Evolutionary conservation across 1,140 invertebrate genomes (phyloP), one percentile per base, ranked within the genome.

Genomic region (Ceratina japonica): DNA sequence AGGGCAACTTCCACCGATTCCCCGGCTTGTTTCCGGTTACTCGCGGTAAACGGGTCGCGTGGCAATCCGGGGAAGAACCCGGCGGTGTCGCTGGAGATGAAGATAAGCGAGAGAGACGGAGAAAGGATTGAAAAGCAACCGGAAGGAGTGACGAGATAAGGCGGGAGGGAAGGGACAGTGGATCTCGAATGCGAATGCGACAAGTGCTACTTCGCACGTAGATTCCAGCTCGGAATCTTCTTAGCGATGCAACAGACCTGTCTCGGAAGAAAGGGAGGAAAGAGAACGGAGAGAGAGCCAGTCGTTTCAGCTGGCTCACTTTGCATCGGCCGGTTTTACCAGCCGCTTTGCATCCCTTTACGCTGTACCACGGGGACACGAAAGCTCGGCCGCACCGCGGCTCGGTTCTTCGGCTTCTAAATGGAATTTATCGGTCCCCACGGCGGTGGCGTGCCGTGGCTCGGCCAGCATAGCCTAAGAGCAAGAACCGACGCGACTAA

Each of bases 171-270:
- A 73, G 20, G 37, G 37, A 7, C 37, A 10, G 31, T 18, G 15
- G 61, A 59, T 51, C 27, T 49, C 5, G 44, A 64, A 56, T 54
- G 10, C 52, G 12, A 18, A 56, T 10, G 54, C 49, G 82, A 71
- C 79, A 79, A 86, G 72, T 79, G 86, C 79, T 80, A 75, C 63
- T 83, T 86, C 83, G 78, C 83, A 82, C 85, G 85, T 85, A 83
- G 83, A 85, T 85, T 85, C 62, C 65, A 74, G 70, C 78, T 84
- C 59, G 66, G 71, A 87, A 87, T 87, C 85, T 84, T 52, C 84
- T 86, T 87, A 86, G 85, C 71, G 68, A 70, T 83, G 52, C 58
- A 66, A 61, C 71, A 49, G 75, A 69, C 37, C 27, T 18, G 27
- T 2, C 18, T 27, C 37, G 37, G 63, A 20, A n/a, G 12, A 12